Evolutionary conservation across 1,140 invertebrate species (phyloP).

Genomic region (Chrysopa pallens): DNA sequence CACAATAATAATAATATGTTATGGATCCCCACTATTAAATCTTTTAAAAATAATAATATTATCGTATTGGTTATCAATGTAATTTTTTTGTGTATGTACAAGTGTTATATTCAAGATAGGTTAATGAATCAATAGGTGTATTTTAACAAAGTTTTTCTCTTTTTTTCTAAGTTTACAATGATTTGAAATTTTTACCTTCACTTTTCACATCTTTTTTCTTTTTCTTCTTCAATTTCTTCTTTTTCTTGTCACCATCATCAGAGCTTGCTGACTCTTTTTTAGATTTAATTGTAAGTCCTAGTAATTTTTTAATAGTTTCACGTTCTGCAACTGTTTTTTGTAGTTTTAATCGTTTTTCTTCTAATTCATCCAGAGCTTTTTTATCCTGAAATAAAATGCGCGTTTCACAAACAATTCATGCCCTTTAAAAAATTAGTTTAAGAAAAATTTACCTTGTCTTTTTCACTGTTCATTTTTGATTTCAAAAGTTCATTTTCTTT

Average conservation of each 20-base stretch:
- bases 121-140: too few relatives aligned
- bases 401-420: constrained; percentile 10
- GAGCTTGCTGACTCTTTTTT: constrained; percentile 9
- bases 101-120: too few relatives aligned
- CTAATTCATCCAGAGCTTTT: constrained; percentile 32
- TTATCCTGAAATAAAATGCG: constrained; percentile 25
- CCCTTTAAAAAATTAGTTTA: neutral
- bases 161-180: too few relatives aligned
- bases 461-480: neutral
- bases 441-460: neutral
- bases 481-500: constrained; percentile 18
- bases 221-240: constrained; percentile 18
- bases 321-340: constrained; percentile 32
- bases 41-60: too few relatives aligned
- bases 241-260: constrained; percentile 15
- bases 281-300: constrained; percentile 9
- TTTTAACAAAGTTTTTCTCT: too few relatives aligned
- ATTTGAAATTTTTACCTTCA: too few relatives aligned
- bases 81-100: too few relatives aligned
- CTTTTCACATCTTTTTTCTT: constrained; percentile 17
- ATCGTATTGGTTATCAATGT: too few relatives aligned
- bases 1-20: too few relatives aligned
- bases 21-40: too few relatives aligned
- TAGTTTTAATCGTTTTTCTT: constrained; percentile 31
- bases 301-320: constrained; percentile 17